Base-by-base conservation (phyloP, 30 jellyfish, hydroid and myxozoan genomes). In the Hydractinia echinata region DNA sequence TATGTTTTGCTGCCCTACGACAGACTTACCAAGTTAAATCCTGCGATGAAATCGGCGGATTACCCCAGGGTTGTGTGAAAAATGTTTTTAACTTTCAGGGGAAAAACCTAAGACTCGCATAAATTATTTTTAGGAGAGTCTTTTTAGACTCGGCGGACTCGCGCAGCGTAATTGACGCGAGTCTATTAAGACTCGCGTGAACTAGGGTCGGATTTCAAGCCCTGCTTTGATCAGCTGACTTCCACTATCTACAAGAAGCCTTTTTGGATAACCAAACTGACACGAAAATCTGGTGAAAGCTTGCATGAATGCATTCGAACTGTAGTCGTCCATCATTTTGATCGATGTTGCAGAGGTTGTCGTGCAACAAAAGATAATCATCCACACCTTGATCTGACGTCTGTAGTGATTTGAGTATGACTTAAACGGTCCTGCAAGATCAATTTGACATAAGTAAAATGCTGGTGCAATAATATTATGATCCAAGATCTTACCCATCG, bases 371-470 rank as follows among this genome's bases (percentile, higher is more conserved):
- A 72, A 72, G 7, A 72, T 15, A 8, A 10, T 51, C 69, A 72
- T n/a, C 81, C 86, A 61, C 30, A 78, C 61, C 86, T 78, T 78
- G 55, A 78, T 55, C 10, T 83, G 5, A 5, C 86, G 51, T n/a
- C 61, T 78, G 50, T 78, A 53, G 11, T 78, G 4, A 6, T 61
- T 18, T 49, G 84, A 53, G 39, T 14, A 55, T 1, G 79, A 58
- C n/a, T 53, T 61, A 55, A 52, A 78, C 19, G 86, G 86, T 7
- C 86, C 86, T 10, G 55, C 78, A 5, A 78, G 5, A 54, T 78
- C 86, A 11, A 78, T 64, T 16, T 78, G 86, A 6, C 58, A 15
- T 6, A 5, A 20, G 10, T 62, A 62, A 62, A 62, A 62, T 62
- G 81, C 61, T 71, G 81, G 81, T 71, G 53, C 44, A 8, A 78